Evolutionary conservation across 2,113 vertebrate species (phyloP).

Genomic region (Ailuropoda melanoleuca): DNA sequence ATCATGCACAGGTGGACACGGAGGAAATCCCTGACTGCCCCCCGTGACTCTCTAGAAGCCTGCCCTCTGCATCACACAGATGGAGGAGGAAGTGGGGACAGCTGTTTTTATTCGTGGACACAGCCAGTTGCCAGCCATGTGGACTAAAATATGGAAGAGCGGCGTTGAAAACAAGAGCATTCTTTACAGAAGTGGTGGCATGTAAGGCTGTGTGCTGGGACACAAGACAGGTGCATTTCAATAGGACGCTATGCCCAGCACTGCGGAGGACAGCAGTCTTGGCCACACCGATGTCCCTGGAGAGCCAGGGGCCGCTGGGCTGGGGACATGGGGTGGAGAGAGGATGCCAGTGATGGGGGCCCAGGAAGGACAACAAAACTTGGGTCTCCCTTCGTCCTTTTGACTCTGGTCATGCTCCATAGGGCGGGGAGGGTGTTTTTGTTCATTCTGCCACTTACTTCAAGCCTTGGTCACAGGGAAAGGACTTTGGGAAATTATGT

Average conservation of each 20-base stretch:
- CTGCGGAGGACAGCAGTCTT: rapidly evolving
- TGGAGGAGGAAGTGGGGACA: neutral
- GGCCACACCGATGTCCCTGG: neutral
- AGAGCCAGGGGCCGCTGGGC: neutral
- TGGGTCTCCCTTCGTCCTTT: neutral
- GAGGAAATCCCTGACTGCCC: neutral
- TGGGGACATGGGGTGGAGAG: neutral
- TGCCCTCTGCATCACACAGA: rapidly evolving
- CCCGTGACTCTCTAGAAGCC: neutral
- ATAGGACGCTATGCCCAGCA: neutral
- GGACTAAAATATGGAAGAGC: neutral
- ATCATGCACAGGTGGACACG: rapidly evolving
- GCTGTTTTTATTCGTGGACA: too few species aligned
- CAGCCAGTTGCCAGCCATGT: neutral
- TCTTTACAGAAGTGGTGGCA: neutral
- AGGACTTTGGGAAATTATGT: neutral
- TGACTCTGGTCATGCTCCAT: neutral
- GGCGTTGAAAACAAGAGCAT: neutral
- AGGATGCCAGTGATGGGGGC: neutral
- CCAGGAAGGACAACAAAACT: neutral
- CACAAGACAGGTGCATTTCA: neutral
- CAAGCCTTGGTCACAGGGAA: neutral
- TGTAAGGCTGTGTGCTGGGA: neutral
- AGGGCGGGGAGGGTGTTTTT: neutral
- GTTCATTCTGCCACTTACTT: neutral